Conservation (phyloP, 2,888 invertebrate genomes). For the Amiota minor region DNA sequence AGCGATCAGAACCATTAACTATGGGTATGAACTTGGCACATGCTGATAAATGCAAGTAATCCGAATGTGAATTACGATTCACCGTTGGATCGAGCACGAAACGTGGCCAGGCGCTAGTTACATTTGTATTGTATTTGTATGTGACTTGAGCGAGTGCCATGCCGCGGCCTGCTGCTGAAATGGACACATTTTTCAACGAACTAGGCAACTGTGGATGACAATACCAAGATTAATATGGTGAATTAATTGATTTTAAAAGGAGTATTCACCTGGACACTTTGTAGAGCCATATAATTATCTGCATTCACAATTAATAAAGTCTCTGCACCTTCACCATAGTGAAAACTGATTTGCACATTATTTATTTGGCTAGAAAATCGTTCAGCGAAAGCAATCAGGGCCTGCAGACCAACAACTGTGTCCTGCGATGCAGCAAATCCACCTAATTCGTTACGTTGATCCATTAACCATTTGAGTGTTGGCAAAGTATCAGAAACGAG, state of each 20-base stretch:
- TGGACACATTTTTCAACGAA: constrained; percentile 78
- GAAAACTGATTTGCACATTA: constrained; percentile 76
- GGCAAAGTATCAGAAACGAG: constrained; percentile 73
- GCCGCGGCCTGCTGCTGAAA: constrained; percentile 87
- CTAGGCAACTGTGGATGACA: constrained; percentile 60
- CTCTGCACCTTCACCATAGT: constrained; percentile 74
- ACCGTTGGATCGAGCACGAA: constrained; percentile 92
- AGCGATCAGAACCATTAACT: constrained; percentile 73
- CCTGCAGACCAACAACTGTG: constrained; percentile 83
- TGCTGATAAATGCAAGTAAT: constrained; percentile 88
- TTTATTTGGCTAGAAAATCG: constrained; percentile 75
- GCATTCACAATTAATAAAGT: constrained; percentile 80
- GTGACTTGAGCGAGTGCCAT: constrained; percentile 85
- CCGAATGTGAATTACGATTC: constrained; percentile 86
- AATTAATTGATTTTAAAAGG: too few relatives aligned
- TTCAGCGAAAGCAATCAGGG: constrained; percentile 76
- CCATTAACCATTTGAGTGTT: constrained; percentile 82
- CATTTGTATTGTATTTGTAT: constrained; percentile 88
- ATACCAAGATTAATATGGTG: not conserved
- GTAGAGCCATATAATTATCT: constrained; percentile 87
- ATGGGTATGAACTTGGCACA: constrained; percentile 80
- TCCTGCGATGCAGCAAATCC: constrained; percentile 86
- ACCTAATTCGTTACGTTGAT: constrained; percentile 79
- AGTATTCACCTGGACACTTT: constrained; percentile 80
- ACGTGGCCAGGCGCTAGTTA: constrained; percentile 90